Base-by-base conservation (phyloP, 2,888 invertebrate genomes). In the Pheosia tremula region DNA sequence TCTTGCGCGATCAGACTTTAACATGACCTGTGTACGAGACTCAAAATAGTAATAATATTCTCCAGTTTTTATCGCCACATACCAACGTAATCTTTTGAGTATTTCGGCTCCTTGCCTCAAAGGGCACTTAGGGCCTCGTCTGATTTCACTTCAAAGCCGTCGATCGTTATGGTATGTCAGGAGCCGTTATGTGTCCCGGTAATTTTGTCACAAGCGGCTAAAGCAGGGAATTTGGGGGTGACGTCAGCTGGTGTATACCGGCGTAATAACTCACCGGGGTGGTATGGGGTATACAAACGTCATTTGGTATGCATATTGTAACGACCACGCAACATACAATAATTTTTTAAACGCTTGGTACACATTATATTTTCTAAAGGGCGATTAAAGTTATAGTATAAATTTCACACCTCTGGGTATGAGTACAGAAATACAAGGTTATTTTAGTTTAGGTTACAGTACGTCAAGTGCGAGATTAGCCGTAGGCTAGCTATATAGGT, bases 121-220 rank as follows among this genome's bases (percentile, higher is more conserved):
- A 36, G 24, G 24, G 24, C 10, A 53, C 52, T 52, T 37, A 9
- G 5, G 8, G 37, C 24, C 4, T 37, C 53, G 10, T 37, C 8
- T 53, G 24, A 37, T 37, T 37, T 37, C 37, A 53, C 53, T 53
- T 49, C 57, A 58, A 66, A 59, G 73, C 58, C 58, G 50, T 59
- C 54, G 49, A 53, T 63, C 57, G 58, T 43, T 61, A 65, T 2
- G 67, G 68, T 74, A 74, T 71, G 67, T 37, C 49, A 57, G 61
- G 50, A 61, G 38, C 74, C 77, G 74, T 76, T 71, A 74, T 64
- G 61, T 45, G 66, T 66, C 57, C 71, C 63, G 74, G 74, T 76
- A 76, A 71, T 36, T 61, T 62, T 57, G 71, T 68, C 60, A 58
- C 62, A 63, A 71, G 63, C 60, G 56, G 13, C 39, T 54, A 55